Evolutionary conservation across 2,113 vertebrate species (phyloP), one percentile per base, ranked within the genome.

Genomic region (Dromas ardeola): DNA sequence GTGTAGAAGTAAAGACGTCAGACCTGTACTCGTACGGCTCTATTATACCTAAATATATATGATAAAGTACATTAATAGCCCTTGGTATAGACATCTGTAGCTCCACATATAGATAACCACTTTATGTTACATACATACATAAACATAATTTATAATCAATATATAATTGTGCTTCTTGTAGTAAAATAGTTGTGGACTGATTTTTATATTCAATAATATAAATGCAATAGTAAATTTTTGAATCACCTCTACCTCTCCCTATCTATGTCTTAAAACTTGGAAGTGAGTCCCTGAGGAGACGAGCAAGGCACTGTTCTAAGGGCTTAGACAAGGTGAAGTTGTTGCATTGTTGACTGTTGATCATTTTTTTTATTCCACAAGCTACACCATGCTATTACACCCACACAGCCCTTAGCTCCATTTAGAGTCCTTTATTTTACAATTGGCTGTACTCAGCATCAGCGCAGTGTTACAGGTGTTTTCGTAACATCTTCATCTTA

Each of bases 1-100:
- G 43, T 3, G 16, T 2, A 11, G 26, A 9, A 20, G 25, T 43
- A 27, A n/a, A 38, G 50, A 2, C 0, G 3, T 4, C 40, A 38
- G 58, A 18, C 27, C 42, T 69, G 11, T 7, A 14, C 29, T 45
- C 3, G 0, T 7, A 25, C 16, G 5, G 5, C 47, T 40, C 10
- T 34, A 6, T 13, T 13, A 9, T 5, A 26, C 17, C 27, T 4
- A 20, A 4, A 42, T 45, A 1, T 7, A 1, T 7, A 5, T 8
- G 32, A 10, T 40, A 14, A 36, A 22, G 29, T 13, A 22, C 47
- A 5, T 18, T 1, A 10, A 13, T 4, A 30, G 27, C 30, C 29
- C 2, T 7, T 15, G 15, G 9, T 9, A 6, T 25, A 32, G 6
- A 4, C 16, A 14, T 16, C 11, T 34, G 13, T 25, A 2, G 11